Evolutionary conservation across 2,797 vertebrate genomes (phyloP), one percentile per base, ranked within the genome.

Genomic region (Coregonus sp.): DNA sequence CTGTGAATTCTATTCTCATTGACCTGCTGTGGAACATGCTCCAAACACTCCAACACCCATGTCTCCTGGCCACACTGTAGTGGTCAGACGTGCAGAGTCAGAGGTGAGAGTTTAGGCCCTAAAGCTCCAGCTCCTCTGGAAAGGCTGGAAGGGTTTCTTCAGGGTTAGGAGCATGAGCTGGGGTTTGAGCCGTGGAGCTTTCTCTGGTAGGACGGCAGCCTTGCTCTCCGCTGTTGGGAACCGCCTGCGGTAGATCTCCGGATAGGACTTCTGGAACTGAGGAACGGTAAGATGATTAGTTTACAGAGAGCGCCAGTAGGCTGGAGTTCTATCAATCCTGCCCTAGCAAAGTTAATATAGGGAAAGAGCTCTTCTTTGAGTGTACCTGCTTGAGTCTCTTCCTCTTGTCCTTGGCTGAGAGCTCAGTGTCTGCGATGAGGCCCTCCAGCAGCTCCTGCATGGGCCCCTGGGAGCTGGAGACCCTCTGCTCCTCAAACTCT

Each of bases 111-210:
- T 18, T 93, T 91, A 99, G 81, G 97, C 95, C 25, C 97, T 94
- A 80, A 98, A 98, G 87, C 98, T 99, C 93, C 97, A 96, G 81
- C 97, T 99, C 91, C 98, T 96, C 82, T 98, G 96, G 90, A 99
- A 99, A 56, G 97, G 96, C 82, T 97, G 96, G 77, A 97, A 96
- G 70, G 97, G 94, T 71, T 95, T 98, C 93, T 94, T 98, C 50
- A 99, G 89, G 25, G 93, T 95, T 86, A 96, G 95, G 80, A 94
- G 91, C 82, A 95, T 91, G 70, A 97, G 87, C 52, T 96, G 94
- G 76, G 96, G 92, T 86, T 94, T 97, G 20, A 93, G 89, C 69
- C 95, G 93, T 1, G 75, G 81, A 1, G 68, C 72, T 92, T 95
- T 97, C 86, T 96, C 96, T 1, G 96, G 95, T 85, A 98, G 93